Evolutionary conservation across 2,113 vertebrate genomes (phyloP), one percentile per base, ranked within the genome.

Genomic region (Carettochelys insculpta): DNA sequence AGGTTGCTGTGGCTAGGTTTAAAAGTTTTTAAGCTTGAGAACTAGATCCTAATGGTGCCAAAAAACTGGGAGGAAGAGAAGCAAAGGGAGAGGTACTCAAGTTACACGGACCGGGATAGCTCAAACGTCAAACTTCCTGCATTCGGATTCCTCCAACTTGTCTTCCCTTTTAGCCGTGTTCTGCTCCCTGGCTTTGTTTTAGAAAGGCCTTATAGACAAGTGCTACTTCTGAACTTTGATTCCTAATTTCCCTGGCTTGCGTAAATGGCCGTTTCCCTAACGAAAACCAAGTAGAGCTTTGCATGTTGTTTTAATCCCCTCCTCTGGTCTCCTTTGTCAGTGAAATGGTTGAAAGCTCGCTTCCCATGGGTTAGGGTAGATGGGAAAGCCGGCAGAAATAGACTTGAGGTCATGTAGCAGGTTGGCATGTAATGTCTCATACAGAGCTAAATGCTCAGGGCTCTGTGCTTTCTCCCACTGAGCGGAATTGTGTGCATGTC

Each of bases 1-100:
- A 25, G 11, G 27, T 50, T 80, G 56, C 11, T n/a, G 48, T 68
- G 27, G 47, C 51, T 73, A 48, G 50, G n/a, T 31, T 41, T 31
- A n/a, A 54, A n/a, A 45, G 71, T 51, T 24, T 51, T 24, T 47
- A 27, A 71, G 53, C 47, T 34, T 87, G 47, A 81, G 85, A 38
- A 48, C 34, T 1, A 0, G 80, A n/a, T 34, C 1, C 1, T 0
- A 14, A 48, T 2, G 22, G 41, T 56, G 73, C 56, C 16, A 75
- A 50, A 82, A 54, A n/a, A 45, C 56, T 41, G 80, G 34, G 1
- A 79, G 53, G 43, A 86, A 90, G 25, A 65, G 58, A 0, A 14
- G 8, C 50, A 51, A 77, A 58, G 45, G 24, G 61, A 45, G 24
- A 27, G 27, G 24, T 45, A 16, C 71, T 27, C 13, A 4, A 75